Base-by-base conservation (phyloP, 1,140 invertebrate species). In the Solen grandis region DNA sequence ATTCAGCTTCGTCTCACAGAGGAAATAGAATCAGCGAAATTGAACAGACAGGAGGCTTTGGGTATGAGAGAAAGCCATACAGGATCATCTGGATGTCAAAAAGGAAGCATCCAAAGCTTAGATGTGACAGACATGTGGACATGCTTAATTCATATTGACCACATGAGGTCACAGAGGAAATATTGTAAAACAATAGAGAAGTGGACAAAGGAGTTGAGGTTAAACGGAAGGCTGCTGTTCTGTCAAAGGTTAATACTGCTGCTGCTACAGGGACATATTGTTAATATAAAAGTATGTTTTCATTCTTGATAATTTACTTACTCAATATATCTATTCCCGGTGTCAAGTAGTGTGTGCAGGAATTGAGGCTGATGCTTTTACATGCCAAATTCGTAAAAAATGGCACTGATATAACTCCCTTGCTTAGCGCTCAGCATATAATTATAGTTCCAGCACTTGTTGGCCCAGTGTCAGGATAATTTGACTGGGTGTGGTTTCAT, bases 121-220 rank as follows among this genome's bases (percentile, higher is more conserved):
- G n/a, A n/a, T n/a, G n/a, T n/a, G n/a, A n/a, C n/a, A n/a, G n/a
- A 63, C 1, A 63, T 66, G 41, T 76, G 62, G 82, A 83, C 68
- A 14, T 38, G 36, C 31, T 19, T 80, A 8, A 50, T 75, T 52
- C 54, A 75, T 29, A 57, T 84, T 68, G 82, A 84, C 50, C 82
- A 84, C 33, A 84, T 84, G 82, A 55, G 82, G 50, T 66, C 82
- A 36, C 69, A 74, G 50, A 65, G 46, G 13, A 84, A 84, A 54
- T 84, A 84, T 38, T 65, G 70, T n/a, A 84, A 84, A 27, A 68
- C 69, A 25, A 57, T 84, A 8, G 60, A 79, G 35, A 84, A 80
- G 25, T 84, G 82, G 82, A 60, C 55, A 29, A 31, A 66, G 46
- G 70, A 80, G 14, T 79, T 80, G 19, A 33, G 54, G 25, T 75